A percentile compares a stretch with the other conserved stretches of the same genome.
phyloP scores from a whole-genome alignment of 2,888 invertebrate species.

The Dicycla oo region DNA sequence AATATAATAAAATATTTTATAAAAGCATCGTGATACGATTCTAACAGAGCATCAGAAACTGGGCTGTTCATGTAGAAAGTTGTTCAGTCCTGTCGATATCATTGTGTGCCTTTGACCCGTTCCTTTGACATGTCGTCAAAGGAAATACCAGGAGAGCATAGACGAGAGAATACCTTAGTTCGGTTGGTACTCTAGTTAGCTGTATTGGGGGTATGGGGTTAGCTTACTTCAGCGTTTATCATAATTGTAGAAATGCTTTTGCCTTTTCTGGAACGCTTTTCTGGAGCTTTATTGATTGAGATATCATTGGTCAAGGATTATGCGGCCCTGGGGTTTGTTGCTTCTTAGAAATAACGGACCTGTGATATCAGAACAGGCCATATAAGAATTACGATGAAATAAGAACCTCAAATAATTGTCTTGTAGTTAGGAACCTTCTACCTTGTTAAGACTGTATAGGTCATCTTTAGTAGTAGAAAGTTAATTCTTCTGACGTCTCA shows the following conservation, averaged over 20 bases:
- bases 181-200: conserved; percentile 48
- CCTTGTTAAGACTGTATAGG: background rate
- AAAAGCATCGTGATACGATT: conserved; percentile 38
- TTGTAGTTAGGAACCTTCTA: background rate
- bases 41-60: conserved; percentile 37
- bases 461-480: background rate
- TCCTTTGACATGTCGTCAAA: conserved; percentile 62
- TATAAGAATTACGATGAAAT: background rate
- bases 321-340: conserved; percentile 6
- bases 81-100: conserved; percentile 54
- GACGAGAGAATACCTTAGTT: conserved; percentile 54
- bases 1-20: conserved; percentile 28
- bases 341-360: background rate
- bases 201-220: too few species aligned
- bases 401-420: background rate
- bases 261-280: conserved; percentile 23
- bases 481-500: background rate
- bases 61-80: conserved; percentile 53
- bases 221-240: conserved; percentile 50
- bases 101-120: conserved; percentile 60
- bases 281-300: conserved; percentile 26
- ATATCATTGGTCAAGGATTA: conserved; percentile 23
- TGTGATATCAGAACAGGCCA: background rate
- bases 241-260: conserved; percentile 45
- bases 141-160: conserved; percentile 61